These are phyloP conservation scores for Cyanoliseus patagonus DNA, from an alignment of 2,113 vertebrate species.

Conservation along the genomic window DNA sequence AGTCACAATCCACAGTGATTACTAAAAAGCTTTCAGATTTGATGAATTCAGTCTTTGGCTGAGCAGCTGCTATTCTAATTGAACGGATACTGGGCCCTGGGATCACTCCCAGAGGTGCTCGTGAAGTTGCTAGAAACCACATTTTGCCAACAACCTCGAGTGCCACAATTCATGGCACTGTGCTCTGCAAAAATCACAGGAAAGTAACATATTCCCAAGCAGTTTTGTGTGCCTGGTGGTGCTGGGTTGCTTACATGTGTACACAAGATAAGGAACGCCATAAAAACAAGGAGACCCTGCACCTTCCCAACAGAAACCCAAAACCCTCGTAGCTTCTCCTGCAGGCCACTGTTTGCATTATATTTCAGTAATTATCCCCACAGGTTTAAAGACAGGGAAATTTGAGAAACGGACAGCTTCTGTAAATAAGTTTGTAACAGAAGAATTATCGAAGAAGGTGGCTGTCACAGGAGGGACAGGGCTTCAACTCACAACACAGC, in stretches of 20 bases:
- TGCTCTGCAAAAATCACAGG: not conserved
- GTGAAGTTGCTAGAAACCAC: not conserved
- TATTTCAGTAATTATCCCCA: not conserved
- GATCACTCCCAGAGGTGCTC: not conserved
- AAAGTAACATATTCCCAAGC: rapidly evolving
- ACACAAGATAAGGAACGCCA: not conserved
- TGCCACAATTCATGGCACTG: rapidly evolving
- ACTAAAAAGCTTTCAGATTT: not conserved
- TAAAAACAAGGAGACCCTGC: not conserved
- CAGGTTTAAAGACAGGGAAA: not conserved
- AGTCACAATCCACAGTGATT: not conserved
- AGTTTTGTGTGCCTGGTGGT: not conserved
- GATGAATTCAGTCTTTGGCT: not conserved
- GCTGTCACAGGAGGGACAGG: not conserved
- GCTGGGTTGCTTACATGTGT: not conserved
- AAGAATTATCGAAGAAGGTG: not conserved
- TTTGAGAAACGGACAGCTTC: not conserved
- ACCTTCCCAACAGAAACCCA: not conserved
- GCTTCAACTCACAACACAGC: not conserved
- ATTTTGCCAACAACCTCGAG: not conserved
- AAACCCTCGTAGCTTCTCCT: not conserved
- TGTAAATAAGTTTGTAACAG: not conserved
- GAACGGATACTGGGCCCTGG: not conserved
- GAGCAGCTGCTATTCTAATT: not conserved
- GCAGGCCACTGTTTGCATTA: not conserved